Evolutionary conservation across 2,888 invertebrate genomes (phyloP).

Genomic region (Phasia obesa): DNA sequence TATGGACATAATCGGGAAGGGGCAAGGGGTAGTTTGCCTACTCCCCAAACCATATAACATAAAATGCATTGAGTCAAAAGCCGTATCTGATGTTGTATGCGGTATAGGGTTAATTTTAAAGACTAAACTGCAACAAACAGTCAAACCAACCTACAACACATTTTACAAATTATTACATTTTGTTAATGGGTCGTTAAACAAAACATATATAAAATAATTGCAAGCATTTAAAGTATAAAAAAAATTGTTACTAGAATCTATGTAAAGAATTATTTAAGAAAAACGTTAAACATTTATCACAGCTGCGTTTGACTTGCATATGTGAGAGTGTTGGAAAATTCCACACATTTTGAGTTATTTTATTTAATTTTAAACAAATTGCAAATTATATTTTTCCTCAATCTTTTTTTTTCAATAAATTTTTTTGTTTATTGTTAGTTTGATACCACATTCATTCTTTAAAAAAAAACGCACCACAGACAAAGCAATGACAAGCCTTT

Average conservation of each 20-base stretch:
- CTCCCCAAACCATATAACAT: too few species aligned
- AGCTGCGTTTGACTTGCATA: conserved; percentile 57
- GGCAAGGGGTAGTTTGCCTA: too few species aligned
- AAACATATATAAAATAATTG: conserved; percentile 35
- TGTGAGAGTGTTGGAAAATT: conserved; percentile 38
- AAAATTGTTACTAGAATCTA: conserved; percentile 44
- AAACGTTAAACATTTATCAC: conserved; percentile 52
- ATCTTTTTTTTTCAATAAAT: neutral
- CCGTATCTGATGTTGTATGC: too few species aligned
- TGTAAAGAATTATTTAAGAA: conserved; percentile 41
- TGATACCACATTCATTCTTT: conserved; percentile 15
- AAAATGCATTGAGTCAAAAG: too few species aligned
- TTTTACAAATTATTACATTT: conserved; percentile 37
- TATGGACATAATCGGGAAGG: too few species aligned
- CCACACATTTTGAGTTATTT: conserved; percentile 28
- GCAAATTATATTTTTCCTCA: conserved; percentile 46
- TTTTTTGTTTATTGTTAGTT: conserved; percentile 7
- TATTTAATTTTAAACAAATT: conserved; percentile 50
- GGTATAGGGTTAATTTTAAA: too few species aligned
- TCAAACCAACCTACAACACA: conserved; percentile 7
- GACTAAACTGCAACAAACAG: too few species aligned
- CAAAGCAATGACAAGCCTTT: conserved; percentile 60
- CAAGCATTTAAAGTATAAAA: conserved; percentile 24
- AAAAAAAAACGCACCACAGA: neutral
- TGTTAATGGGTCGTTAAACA: conserved; percentile 52